Evolutionary conservation across 2,113 vertebrate species (phyloP), one percentile per base, ranked within the genome.

Genomic region (Trogon surrucura): DNA sequence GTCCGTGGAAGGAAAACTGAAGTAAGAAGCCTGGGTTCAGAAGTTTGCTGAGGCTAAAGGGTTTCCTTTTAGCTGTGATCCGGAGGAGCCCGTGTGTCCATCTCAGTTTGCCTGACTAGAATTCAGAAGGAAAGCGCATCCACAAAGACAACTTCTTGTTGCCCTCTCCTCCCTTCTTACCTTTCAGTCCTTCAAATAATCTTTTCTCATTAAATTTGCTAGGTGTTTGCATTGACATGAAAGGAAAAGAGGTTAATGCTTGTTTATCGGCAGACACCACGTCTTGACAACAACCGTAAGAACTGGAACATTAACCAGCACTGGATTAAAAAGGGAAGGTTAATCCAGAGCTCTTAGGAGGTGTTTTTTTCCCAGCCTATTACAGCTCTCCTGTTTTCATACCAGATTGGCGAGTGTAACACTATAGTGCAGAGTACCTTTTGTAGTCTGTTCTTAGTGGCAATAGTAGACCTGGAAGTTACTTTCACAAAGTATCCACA

Each of bases 271-370:
- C 75, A 87, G 91, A 38, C 23, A 27, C 16, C 5, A 0, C 4
- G 8, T 29, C 74, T 72, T 36, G 66, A 20, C 11, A 60, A 32
- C 1, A 0, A 48, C 51, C 0, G 0, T 44, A n/a, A 70, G 44
- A 69, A 23, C 3, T 58, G 38, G 30, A 50, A 26, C 7, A 70
- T 10, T 23, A 89, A 38, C 20, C 36, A 54, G 67, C 41, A 9
- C 27, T 27, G 83, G 30, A 17, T 83, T 86, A 27, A 78, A 82
- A 61, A 79, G 17, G 38, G 18, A 48, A 79, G 44, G 41, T 51
- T 60, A 78, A 66, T 51, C 65, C 57, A 44, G 47, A 6, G 5
- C 34, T 78, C 47, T 54, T 54, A 44, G 38, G 44, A 29, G 65
- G 5, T 15, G 6, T 41, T 91, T 67, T 83, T 22, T 89, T 70